phyloP scores from a whole-genome alignment of 1,140 invertebrate genomes.

The Chironomus tepperi region DNA sequence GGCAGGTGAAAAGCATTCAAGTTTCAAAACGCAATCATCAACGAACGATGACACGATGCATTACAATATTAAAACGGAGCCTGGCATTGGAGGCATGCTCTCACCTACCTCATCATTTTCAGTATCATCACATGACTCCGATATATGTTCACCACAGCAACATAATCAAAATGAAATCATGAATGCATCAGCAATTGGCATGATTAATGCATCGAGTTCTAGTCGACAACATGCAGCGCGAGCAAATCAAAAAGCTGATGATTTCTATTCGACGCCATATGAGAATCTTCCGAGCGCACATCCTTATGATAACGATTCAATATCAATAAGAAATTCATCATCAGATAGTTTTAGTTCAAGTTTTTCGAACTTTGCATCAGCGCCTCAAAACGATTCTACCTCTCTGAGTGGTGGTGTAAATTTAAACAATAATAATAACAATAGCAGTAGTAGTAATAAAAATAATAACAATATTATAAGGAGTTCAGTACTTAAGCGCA shows the following conservation, averaged over 20 bases:
- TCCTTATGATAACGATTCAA: neutral
- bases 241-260: neutral
- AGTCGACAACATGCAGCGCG: neutral
- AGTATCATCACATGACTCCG: neutral
- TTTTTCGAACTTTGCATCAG: neutral
- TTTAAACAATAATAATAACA: conserved; percentile 1
- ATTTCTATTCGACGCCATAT: neutral
- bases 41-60: neutral
- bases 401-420: neutral
- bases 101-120: conserved; percentile 12
- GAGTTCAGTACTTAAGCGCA: neutral
- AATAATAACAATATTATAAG: neutral
- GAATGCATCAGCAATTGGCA: neutral
- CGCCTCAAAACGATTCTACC: neutral
- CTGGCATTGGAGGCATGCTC: neutral
- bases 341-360: neutral
- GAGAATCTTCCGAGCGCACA: neutral
- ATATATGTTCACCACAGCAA: neutral
- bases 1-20: neutral
- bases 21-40: neutral
- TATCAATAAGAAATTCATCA: conserved; percentile 1
- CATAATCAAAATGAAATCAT: neutral
- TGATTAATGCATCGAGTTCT: neutral
- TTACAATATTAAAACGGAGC: neutral
- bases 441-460: neutral